phyloP scores from a whole-genome alignment of 2,888 invertebrate species.

The Callosobruchus maculatus region DNA sequence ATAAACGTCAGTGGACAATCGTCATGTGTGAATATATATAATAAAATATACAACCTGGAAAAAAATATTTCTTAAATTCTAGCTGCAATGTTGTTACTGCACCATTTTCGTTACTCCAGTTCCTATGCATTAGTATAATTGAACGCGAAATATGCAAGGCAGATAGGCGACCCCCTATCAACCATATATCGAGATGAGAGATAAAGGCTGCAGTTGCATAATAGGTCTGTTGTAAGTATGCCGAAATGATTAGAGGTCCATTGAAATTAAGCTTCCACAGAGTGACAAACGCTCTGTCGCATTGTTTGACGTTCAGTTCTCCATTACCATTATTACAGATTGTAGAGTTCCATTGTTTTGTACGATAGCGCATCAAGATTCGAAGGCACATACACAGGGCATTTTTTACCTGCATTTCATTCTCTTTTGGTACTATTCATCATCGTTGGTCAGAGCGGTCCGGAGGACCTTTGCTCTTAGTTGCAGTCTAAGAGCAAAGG shows the following conservation, averaged over 20 bases:
- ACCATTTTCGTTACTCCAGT: not conserved
- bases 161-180: not conserved
- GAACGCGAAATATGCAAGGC: not conserved
- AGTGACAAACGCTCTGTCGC: not conserved
- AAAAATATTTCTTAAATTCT: too few species aligned
- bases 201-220: not conserved
- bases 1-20: too few species aligned
- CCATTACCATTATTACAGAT: not conserved
- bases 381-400: too few species aligned
- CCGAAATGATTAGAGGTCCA: not conserved
- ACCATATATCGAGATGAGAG: not conserved
- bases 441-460: too few species aligned
- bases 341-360: not conserved
- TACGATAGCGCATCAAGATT: not conserved
- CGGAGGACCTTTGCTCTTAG: too few species aligned
- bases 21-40: too few species aligned
- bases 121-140: not conserved
- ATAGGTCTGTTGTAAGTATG: not conserved
- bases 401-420: too few species aligned
- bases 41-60: too few species aligned
- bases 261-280: not conserved
- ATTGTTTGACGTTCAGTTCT: not conserved
- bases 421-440: too few species aligned
- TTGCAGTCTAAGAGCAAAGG: too few species aligned
- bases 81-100: too few species aligned